These are phyloP conservation scores for Tachuris rubrigastra DNA, from an alignment of 2,113 vertebrate genomes.

Conservation along the genomic window DNA sequence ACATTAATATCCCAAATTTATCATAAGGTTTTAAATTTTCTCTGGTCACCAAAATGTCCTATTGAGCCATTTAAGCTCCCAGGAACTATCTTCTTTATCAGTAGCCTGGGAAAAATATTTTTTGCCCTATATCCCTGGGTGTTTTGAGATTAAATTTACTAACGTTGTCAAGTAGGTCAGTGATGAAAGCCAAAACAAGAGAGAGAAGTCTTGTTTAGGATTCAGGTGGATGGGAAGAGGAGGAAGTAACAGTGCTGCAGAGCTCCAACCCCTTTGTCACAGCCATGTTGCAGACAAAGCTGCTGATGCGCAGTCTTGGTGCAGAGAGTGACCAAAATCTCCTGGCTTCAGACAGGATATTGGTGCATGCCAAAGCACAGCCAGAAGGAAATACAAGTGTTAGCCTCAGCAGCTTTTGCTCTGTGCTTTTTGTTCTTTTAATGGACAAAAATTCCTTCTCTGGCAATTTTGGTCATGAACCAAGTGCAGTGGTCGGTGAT, in stretches of 20 bases:
- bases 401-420: accelerated
- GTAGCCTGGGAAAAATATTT: conserved; percentile 23
- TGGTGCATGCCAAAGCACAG: not conserved
- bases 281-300: not conserved
- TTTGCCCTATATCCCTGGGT: conserved; percentile 2
- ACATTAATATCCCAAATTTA: conserved; percentile 49
- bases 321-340: not conserved
- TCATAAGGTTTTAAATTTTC: conserved; percentile 42
- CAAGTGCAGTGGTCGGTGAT: accelerated
- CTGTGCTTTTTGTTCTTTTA: not conserved
- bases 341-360: not conserved
- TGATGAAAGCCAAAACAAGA: not conserved
- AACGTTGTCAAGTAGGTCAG: not conserved
- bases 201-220: not conserved
- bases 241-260: not conserved
- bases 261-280: accelerated
- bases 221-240: not conserved
- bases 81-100: not conserved
- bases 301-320: accelerated
- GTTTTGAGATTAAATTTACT: conserved; percentile 30
- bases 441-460: not conserved
- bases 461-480: not conserved
- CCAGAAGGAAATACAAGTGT: not conserved
- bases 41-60: not conserved
- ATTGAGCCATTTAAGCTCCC: conserved; percentile 15